Evolutionary conservation across 2,113 vertebrate species (phyloP).

Genomic region (Paedocypris sp.): DNA sequence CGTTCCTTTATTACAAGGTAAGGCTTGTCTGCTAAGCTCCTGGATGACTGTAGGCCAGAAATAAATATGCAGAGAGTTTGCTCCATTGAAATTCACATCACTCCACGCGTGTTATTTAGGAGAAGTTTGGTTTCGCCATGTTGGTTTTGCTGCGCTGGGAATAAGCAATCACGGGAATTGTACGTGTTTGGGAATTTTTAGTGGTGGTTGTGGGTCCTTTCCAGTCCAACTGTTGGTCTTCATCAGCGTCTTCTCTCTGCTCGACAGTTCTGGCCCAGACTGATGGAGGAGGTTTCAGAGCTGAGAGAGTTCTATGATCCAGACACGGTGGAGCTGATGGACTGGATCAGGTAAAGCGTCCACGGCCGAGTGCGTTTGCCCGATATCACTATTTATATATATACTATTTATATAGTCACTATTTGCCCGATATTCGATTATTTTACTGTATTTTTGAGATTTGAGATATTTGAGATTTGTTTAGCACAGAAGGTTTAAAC

Average conservation of each 20-base stretch:
- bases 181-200: background rate
- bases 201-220: background rate
- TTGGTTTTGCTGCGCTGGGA: background rate
- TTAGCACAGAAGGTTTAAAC: no score
- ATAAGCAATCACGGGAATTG: background rate
- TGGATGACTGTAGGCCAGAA: constrained; percentile 6
- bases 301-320: constrained; percentile 97
- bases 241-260: background rate
- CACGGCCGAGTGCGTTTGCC: no score
- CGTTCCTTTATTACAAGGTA: constrained; percentile 85
- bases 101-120: constrained; percentile 2
- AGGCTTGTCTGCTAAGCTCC: constrained; percentile 36
- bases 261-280: constrained; percentile 83
- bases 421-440: no score
- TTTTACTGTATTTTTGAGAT: no score
- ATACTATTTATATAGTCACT: no score
- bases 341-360: constrained; percentile 95
- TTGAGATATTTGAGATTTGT: no score
- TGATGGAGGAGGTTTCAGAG: constrained; percentile 86
- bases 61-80: background rate
- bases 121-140: constrained; percentile 1
- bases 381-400: no score
- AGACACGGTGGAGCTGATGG: constrained; percentile 97
- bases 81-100: background rate
- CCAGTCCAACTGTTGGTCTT: background rate